Percentiles rank a stretch among this genome's conserved stretches.
Evolutionary conservation across 2,797 vertebrate genomes (phyloP).

Genomic region (Sciurus vulgaris): DNA sequence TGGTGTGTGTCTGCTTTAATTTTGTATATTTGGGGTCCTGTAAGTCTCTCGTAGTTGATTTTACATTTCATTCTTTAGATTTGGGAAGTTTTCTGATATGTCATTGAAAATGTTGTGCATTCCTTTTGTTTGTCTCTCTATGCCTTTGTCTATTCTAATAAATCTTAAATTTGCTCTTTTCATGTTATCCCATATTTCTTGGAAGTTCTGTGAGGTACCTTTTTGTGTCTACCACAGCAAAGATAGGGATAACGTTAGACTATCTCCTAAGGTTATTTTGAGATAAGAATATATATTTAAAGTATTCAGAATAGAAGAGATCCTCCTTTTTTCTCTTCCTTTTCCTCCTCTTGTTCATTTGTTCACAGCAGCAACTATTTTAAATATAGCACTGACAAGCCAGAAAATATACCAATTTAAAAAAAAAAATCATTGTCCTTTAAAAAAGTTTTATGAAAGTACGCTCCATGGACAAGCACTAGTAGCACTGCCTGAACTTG

Average conservation of each 20-base stretch:
- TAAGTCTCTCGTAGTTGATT: too few species aligned
- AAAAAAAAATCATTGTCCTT: background rate
- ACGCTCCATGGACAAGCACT: background rate
- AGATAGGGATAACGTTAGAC: background rate
- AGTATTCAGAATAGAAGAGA: background rate
- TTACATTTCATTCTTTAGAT: too few species aligned
- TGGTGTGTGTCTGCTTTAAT: too few species aligned
- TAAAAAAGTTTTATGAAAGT: background rate
- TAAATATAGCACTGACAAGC: background rate
- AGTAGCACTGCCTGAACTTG: background rate
- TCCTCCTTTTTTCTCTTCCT: background rate
- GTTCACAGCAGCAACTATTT: background rate
- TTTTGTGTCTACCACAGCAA: background rate
- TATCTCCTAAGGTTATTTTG: background rate
- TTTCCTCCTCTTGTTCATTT: background rate
- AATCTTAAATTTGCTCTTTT: too few species aligned
- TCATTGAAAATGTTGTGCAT: too few species aligned
- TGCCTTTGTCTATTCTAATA: too few species aligned
- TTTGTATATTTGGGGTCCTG: too few species aligned
- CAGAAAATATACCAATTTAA: background rate
- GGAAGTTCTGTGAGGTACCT: background rate
- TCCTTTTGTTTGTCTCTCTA: too few species aligned
- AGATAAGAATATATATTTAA: background rate
- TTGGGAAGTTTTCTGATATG: too few species aligned
- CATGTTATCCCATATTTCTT: too few species aligned